Conservation (phyloP, 2,113 vertebrate genomes). For the Marmota monax region DNA sequence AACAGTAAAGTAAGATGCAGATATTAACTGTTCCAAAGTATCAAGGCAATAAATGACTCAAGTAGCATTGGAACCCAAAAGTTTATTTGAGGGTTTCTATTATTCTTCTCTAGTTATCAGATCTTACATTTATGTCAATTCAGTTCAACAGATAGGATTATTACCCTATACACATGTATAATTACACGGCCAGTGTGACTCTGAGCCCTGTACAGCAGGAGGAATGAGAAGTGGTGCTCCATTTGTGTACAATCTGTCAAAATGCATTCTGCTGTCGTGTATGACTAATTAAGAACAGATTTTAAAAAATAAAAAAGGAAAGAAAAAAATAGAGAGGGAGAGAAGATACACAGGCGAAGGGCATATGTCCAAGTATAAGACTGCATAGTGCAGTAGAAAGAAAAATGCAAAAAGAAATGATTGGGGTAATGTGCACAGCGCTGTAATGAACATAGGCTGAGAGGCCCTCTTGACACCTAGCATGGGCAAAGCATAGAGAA, state of each 20-base stretch:
- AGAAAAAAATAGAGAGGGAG: background rate
- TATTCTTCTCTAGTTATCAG: background rate
- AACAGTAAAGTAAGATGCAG: background rate
- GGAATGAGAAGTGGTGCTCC: too few species aligned
- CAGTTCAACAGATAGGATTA: background rate
- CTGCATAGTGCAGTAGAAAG: background rate
- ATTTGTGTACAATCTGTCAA: too few species aligned
- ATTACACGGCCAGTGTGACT: too few species aligned
- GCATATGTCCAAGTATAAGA: background rate
- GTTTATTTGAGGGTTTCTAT: background rate
- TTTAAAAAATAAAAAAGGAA: too few species aligned
- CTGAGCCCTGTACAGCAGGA: too few species aligned
- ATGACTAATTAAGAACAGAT: too few species aligned
- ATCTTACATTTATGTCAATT: background rate
- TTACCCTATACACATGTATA: too few species aligned
- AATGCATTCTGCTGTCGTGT: too few species aligned
- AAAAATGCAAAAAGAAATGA: background rate
- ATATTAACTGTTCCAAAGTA: background rate
- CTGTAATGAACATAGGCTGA: background rate
- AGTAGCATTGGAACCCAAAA: background rate
- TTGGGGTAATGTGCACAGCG: fast-evolving
- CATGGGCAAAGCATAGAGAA: background rate
- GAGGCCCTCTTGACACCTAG: background rate
- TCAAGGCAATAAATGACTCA: background rate
- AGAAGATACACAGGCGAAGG: background rate